A percentile compares a stretch with the other conserved stretches of the same genome.
Evolutionary conservation across 2,797 vertebrate genomes (phyloP).

Genomic region (Xenops minutus): DNA sequence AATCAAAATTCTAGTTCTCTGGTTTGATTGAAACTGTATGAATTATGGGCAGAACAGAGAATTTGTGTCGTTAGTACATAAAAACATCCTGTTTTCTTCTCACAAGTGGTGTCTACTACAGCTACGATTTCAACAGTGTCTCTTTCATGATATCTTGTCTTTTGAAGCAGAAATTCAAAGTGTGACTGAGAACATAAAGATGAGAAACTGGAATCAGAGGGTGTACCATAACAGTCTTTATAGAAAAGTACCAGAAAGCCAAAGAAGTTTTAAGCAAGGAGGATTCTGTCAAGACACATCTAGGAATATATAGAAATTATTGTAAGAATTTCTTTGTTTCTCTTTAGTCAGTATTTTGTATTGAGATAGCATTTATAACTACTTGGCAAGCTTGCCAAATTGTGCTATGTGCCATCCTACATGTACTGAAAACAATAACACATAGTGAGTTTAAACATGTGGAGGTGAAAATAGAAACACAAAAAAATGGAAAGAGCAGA

Average conservation of each 20-base stretch:
- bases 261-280: not conserved
- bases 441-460: not conserved
- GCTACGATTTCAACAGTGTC: conserved; percentile 10
- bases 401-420: not conserved
- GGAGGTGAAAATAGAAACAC: not conserved
- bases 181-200: not conserved
- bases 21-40: not conserved
- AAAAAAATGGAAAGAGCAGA: not conserved
- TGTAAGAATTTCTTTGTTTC: not conserved
- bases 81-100: conserved; percentile 36
- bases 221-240: not conserved
- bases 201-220: not conserved
- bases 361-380: not conserved
- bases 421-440: not conserved
- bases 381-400: not conserved
- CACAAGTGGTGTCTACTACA: not conserved
- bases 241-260: not conserved
- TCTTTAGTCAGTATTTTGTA: not conserved
- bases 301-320: not conserved
- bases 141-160: not conserved
- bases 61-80: not conserved
- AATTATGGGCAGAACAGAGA: not conserved
- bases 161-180: conserved; percentile 45
- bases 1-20: conserved; percentile 25
- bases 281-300: not conserved